Conservation (phyloP, 2,888 invertebrate species). For the Tryphoninae sp. region DNA sequence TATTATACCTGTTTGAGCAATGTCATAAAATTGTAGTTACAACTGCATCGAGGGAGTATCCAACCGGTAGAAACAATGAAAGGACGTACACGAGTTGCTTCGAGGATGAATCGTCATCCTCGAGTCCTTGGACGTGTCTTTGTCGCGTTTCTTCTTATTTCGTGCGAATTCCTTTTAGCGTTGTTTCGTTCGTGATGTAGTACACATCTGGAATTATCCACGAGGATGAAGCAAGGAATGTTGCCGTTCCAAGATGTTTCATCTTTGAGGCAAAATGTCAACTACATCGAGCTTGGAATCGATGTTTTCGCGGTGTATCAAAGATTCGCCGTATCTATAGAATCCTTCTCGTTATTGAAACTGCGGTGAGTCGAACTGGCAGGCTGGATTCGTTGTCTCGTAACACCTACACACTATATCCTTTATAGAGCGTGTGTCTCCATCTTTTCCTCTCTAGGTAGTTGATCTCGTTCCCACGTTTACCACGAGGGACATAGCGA, state of each 20-base stretch:
- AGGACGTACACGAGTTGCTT: constrained; percentile 34
- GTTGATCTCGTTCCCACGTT: constrained; percentile 57
- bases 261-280: not conserved
- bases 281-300: not conserved
- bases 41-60: constrained; percentile 35
- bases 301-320: not conserved
- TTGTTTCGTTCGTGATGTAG: constrained; percentile 12
- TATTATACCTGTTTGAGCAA: constrained; percentile 33
- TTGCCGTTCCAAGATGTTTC: not conserved
- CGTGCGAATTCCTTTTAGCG: constrained; percentile 4
- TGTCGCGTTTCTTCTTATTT: constrained; percentile 19
- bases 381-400: constrained; percentile 16
- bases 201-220: not conserved
- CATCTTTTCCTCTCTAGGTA: no score
- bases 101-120: constrained; percentile 12
- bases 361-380: constrained; percentile 20
- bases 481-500: constrained; percentile 32
- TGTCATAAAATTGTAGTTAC: constrained; percentile 54
- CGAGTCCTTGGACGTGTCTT: constrained; percentile 27
- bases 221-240: not conserved
- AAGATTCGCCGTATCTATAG: not conserved
- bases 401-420: not conserved
- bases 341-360: constrained; percentile 30
- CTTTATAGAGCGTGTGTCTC: not conserved
- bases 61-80: constrained; percentile 40